Evolutionary conservation across 2,113 vertebrate genomes (phyloP).

Genomic region (Anthoscopus minutus): DNA sequence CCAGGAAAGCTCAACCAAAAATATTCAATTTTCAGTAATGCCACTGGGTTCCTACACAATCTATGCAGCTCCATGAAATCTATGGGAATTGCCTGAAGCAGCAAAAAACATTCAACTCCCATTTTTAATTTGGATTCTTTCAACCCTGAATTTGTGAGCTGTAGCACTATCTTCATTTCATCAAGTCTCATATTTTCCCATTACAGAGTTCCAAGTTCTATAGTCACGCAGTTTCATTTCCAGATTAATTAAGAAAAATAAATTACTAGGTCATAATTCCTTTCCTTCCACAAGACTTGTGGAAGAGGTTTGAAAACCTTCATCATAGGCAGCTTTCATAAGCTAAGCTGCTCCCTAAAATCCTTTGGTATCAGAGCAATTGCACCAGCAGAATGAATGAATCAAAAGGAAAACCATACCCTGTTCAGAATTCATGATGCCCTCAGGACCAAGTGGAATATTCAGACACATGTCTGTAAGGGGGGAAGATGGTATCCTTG

Average conservation of each 20-base stretch:
- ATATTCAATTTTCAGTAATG: neutral
- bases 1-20: neutral
- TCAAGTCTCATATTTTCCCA: neutral
- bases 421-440: constrained; percentile 11
- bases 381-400: neutral
- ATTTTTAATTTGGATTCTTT: constrained; percentile 8
- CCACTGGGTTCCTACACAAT: neutral
- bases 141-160: constrained; percentile 12
- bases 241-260: neutral
- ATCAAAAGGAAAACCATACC: neutral
- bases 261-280: neutral
- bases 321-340: neutral
- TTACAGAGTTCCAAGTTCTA: neutral
- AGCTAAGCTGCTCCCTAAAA: neutral
- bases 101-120: neutral
- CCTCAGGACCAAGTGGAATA: neutral
- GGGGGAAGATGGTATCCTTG: neutral
- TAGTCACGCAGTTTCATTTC: neutral
- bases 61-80: neutral
- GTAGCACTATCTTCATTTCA: neutral
- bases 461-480: neutral
- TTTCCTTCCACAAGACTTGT: neutral
- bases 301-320: neutral
- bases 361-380: neutral
- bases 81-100: neutral